Evolutionary conservation across 2,888 invertebrate species (phyloP), one percentile per base, ranked within the genome.

Genomic region (Morpho achilles): DNA sequence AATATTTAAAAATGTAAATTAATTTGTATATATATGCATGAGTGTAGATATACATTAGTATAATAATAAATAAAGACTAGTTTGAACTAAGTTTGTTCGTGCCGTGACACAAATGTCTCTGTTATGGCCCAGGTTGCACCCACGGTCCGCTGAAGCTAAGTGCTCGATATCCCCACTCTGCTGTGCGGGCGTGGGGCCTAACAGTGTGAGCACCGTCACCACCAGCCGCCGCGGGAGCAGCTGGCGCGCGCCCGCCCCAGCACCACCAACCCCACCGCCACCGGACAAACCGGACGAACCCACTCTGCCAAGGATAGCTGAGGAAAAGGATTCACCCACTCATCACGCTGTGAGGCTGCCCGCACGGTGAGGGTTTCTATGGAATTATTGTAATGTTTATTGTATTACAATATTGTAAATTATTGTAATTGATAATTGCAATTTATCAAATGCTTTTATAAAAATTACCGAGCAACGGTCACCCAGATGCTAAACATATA

Each of bases 61-160:
- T n/a, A n/a, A n/a, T 16, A 16, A 16, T 16, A 16, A 16, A 16
- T 16, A 16, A 16, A 16, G 16, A 16, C 1, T 16, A 16, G 16
- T 16, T 16, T 16, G 16, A 16, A 16, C 16, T 16, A 16, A 16
- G 16, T 16, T 16, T 16, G 16, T 16, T 16, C 16, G 16, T 16
- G 16, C 16, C 16, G 16, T 16, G 16, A 16, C 16, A 16, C 16
- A 16, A 16, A 43, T 42, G 2, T 54, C 5, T 39, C 43, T n/a
- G 3, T 32, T 40, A 1, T 23, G 41, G 43, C 42, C 8, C 67
- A 89, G 98, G 58, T 87, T 98, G 49, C 98, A 98, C 82, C 98
- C 98, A 0, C 94, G 97, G 22, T 96, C 96, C 51, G 97, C 97
- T 0, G 97, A 97, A 74, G 94, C 92, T 9, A 97, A 97, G 73